Evolutionary conservation across 2,888 invertebrate species (phyloP).

Genomic region (Drosophila kuntzei): DNA sequence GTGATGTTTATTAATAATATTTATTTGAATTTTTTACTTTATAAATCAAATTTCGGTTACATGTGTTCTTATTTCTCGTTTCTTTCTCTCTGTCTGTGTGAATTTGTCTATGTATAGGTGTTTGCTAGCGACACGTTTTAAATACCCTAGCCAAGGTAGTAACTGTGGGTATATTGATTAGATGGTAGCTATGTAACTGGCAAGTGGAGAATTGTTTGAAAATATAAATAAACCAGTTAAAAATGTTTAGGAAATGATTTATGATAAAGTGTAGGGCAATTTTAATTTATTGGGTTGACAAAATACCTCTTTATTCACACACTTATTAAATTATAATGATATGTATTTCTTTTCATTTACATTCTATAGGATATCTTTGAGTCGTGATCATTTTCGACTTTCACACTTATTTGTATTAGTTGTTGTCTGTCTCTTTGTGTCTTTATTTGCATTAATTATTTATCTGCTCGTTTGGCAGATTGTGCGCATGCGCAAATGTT

Average conservation of each 20-base stretch:
- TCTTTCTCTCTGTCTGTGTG: not conserved
- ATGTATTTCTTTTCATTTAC: no score
- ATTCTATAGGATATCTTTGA: conserved; percentile 24
- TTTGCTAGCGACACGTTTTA: conserved; percentile 63
- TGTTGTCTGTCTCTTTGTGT: conserved; percentile 53
- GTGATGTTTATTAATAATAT: conserved; percentile 56
- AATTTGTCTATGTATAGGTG: conserved; percentile 24
- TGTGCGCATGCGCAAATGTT: conserved; percentile 81
- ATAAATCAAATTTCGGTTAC: conserved; percentile 77
- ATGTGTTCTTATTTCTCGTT: conserved; percentile 76
- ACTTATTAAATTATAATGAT: no score
- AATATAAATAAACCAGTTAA: no score
- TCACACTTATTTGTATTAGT: conserved; percentile 22
- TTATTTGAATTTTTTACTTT: conserved; percentile 63
- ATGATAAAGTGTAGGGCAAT: no score
- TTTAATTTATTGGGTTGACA: not conserved
- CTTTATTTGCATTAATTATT: conserved; percentile 81
- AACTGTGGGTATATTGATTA: conserved; percentile 16
- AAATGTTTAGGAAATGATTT: no score
- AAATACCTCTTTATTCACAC: no score
- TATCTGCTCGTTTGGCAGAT: conserved; percentile 77
- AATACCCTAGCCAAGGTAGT: conserved; percentile 14
- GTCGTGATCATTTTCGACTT: conserved; percentile 7
- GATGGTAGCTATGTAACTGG: not conserved
- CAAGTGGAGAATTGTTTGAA: not conserved